Base-by-base conservation (phyloP, 2,888 invertebrate species). In the Cremastinae sp. region DNA sequence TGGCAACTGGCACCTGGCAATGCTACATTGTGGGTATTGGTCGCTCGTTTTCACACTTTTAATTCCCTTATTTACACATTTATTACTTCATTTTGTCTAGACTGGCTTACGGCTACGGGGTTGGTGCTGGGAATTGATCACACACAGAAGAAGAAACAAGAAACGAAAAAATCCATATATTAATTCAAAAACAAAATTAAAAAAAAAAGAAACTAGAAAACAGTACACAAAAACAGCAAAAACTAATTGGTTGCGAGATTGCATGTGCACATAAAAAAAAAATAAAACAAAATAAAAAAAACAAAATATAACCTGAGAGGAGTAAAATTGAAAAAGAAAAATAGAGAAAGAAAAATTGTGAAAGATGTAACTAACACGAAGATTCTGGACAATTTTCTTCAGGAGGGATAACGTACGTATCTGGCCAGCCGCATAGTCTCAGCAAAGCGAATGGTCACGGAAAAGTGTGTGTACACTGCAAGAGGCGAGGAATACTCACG, bases 391-490 rank as follows among this genome's bases (percentile, higher is more conserved):
- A 86, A 85, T 88, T 88, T 88, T 89, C 88, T 89, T 84, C 88
- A 89, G 89, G 89, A 89, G 87, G 88, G 85, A 87, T 87, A 84
- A 85, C 88, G 83, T 89, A 88, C 88, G 85, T 88, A 85, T 86
- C 89, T 83, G 89, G 89, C 85, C 89, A 89, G 82, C 89, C 89
- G 81, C 90, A 90, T 86, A 90, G 89, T 82, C 90, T 90, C 86
- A 89, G 88, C 89, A 90, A 90, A 86, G 89, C 90, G 80, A 89
- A 89, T 85, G 88, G 90, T 81, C 90, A 90, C 84, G 90, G 90
- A 82, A 90, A 90, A 88, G 89, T 90, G 85, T 90, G 90, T 86
- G 86, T 89, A 84, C 89, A 89, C 88, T 90, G 90, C 88, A 90
- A 89, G 86, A 86, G 87, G 80, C 89, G 87, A 82, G 89, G 90